Conservation (phyloP, 1,140 invertebrate species). For the Caenorhabditis latens region DNA sequence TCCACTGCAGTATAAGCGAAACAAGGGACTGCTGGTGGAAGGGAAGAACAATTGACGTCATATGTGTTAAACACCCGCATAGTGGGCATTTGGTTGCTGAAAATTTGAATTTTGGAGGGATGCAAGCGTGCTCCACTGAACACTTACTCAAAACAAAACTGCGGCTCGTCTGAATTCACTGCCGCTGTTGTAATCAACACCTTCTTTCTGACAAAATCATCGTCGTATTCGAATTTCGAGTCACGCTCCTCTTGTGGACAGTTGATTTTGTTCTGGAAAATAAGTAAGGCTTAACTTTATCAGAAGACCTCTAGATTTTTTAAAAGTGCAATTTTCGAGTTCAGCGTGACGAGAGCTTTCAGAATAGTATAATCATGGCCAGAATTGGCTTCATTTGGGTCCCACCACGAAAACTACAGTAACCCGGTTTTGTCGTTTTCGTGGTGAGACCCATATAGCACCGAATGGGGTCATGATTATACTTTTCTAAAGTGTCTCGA, state of each 20-base stretch:
- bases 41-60: background rate
- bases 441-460: too few species aligned
- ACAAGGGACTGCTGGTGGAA: slow-evolving; percentile 7
- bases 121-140: background rate
- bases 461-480: too few species aligned
- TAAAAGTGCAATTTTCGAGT: too few species aligned
- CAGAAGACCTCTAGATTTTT: too few species aligned
- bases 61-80: background rate
- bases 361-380: too few species aligned
- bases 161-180: background rate
- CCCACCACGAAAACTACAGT: too few species aligned
- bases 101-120: background rate
- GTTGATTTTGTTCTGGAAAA: slow-evolving; percentile 1
- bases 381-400: too few species aligned
- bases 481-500: too few species aligned
- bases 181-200: background rate
- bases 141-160: background rate
- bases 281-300: background rate
- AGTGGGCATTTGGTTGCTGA: slow-evolving; percentile 26
- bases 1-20: slow-evolving; percentile 46
- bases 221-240: background rate
- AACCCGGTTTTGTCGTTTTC: too few species aligned
- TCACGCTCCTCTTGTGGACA: background rate
- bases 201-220: background rate
- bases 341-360: too few species aligned